phyloP scores from a whole-genome alignment of 2,797 vertebrate genomes.

The Sebastes kiyomatsui region DNA sequence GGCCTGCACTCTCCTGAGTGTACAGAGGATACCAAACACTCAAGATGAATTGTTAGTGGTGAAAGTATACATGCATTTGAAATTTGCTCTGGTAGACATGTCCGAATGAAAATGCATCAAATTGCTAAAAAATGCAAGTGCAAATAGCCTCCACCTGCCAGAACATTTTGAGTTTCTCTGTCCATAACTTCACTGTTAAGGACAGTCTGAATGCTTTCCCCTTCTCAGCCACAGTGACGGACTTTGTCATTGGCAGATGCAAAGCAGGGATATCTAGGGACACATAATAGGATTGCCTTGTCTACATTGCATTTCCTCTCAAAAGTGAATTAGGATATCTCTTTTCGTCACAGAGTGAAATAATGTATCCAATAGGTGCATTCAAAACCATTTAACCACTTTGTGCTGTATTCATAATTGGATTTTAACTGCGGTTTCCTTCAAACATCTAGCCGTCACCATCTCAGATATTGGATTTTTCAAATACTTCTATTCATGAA shows the following conservation, averaged over 20 bases:
- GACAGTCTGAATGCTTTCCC: slow-evolving; percentile 28
- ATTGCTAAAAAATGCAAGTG: neutral
- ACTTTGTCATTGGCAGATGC: slow-evolving; percentile 69
- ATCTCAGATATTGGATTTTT: slow-evolving; percentile 78
- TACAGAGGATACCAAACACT: slow-evolving; percentile 33
- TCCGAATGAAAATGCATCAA: slow-evolving; percentile 27
- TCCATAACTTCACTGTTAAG: slow-evolving; percentile 10
- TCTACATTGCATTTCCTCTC: slow-evolving; percentile 64
- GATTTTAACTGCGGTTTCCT: slow-evolving; percentile 75
- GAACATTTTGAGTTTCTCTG: neutral
- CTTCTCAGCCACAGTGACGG: slow-evolving; percentile 31
- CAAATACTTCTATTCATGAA: slow-evolving; percentile 68
- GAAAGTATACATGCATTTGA: slow-evolving; percentile 24
- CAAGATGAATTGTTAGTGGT: slow-evolving; percentile 7
- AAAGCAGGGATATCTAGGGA: slow-evolving; percentile 61
- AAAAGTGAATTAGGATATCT: slow-evolving; percentile 76
- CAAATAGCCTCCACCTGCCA: neutral
- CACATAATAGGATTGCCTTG: slow-evolving; percentile 70
- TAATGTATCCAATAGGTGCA: slow-evolving; percentile 67
- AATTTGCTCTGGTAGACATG: slow-evolving; percentile 15
- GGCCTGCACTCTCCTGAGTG: slow-evolving; percentile 23
- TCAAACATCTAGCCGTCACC: slow-evolving; percentile 73
- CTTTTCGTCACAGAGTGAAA: slow-evolving; percentile 70
- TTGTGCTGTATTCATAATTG: slow-evolving; percentile 75
- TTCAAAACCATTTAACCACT: slow-evolving; percentile 74